Evolutionary conservation across 1,140 invertebrate species (phyloP), one percentile per base, ranked within the genome.

Genomic region (Drosophila bocki): DNA sequence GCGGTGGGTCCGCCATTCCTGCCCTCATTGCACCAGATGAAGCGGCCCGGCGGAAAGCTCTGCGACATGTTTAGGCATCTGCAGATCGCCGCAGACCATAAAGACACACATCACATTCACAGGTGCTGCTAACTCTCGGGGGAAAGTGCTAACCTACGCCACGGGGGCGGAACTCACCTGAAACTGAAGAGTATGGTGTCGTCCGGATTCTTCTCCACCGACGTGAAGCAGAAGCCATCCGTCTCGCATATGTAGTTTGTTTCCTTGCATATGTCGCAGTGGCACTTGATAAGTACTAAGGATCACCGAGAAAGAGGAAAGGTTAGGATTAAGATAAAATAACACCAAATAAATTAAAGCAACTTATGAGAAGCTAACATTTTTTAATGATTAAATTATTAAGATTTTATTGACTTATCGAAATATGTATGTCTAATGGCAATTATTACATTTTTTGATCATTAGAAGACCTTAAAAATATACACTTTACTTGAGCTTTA

Each of bases 151-250:
- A 63, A 42, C 67, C 39, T 53, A 44, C 1, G 42, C 47, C 11
- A 17, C 4, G 32, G 33, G 37, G 6, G 15, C 41, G 45, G n/a
- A 42, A 80, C 70, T 93, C 95, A 97, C 97, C 97, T 95, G 93
- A 96, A 97, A 47, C 95, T 95, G 92, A 95, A 95, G 64, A 94
- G 94, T 69, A 95, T 93, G 68, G 93, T 93, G 47, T 39, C 59
- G 58, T 94, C 94, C 78, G 95, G 94, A 56, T 95, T 94, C 72
- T 96, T 92, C 65, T 95, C 95, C 61, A 96, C 96, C 33, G 96
- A 96, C 5, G 97, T 96, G 81, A 96, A 98, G 93, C 97, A 98
- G 83, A 95, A 96, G 19, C 97, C 97, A 94, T 98, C 97, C 7
- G 97, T 98, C 91, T 96, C 95, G 94, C 97, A 98, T 35, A 97